phyloP scores from a whole-genome alignment of 2,888 invertebrate genomes.

The Coronaproctus castanopsis region DNA sequence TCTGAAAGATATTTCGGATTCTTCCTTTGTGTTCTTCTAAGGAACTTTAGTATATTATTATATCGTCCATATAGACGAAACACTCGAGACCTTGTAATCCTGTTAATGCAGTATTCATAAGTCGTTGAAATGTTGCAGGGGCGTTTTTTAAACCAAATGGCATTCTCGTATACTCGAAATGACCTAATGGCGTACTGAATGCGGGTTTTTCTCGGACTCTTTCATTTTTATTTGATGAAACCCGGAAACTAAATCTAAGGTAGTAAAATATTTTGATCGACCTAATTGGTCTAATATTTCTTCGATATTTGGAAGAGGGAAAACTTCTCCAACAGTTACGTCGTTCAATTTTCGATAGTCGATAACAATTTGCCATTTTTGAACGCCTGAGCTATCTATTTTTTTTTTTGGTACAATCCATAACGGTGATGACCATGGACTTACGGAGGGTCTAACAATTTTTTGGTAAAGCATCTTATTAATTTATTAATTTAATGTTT shows the following conservation, averaged over 20 bases:
- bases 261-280: conserved; percentile 19
- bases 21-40: conserved; percentile 12
- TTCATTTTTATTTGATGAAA: conserved; percentile 20
- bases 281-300: conserved; percentile 21
- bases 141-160: conserved; percentile 23
- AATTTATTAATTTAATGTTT: too few species aligned
- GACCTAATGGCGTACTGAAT: conserved; percentile 10
- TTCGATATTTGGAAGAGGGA: conserved; percentile 18
- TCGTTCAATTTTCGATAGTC: conserved; percentile 15
- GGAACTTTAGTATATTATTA: conserved; percentile 14
- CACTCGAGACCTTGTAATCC: conserved; percentile 17
- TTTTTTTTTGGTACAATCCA: background rate
- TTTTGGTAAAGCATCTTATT: background rate
- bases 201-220: conserved; percentile 6
- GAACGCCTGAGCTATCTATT: conserved; percentile 3
- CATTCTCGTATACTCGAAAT: conserved; percentile 20
- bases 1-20: conserved; percentile 9
- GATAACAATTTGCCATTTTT: conserved; percentile 17
- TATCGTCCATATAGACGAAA: conserved; percentile 17
- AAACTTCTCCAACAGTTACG: background rate
- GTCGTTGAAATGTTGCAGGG: conserved; percentile 22
- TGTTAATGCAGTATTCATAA: conserved; percentile 22
- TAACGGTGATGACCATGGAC: background rate
- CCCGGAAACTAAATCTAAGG: conserved; percentile 21
- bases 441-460: background rate